Evolutionary conservation across 2,797 vertebrate species (phyloP), one percentile per base, ranked within the genome.

Genomic region (Paratrypauchen microcephalus): DNA sequence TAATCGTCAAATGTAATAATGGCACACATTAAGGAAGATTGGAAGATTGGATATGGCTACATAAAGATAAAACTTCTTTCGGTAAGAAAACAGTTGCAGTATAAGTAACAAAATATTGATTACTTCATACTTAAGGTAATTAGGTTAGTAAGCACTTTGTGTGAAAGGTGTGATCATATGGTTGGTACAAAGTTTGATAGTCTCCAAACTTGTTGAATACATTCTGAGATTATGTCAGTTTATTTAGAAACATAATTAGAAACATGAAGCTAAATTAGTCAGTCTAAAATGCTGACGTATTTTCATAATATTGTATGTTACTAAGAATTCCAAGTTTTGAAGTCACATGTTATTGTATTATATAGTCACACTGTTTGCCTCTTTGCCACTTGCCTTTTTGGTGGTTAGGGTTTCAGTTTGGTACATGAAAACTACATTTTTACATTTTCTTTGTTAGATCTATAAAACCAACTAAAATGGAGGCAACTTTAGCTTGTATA

Each of bases 1-100:
- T 5, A n/a, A 48, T 48, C 76, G 16, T 45, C 11, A 45, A 15
- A 45, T 13, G 41, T 69, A 85, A 85, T 86, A 81, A 82, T 80
- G 65, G 70, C 70, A 69, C 73, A 19, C 50, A 65, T 23, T 23
- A 23, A 55, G 9, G 52, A 23, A 21, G 1, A 15, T 55, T 55
- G 21, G 21, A 12, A 1, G 9, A 55, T 45, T 15, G 12, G 4
- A 45, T 45, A 45, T 45, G 13, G 41, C 12, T 15, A 45, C 41
- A 45, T 15, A 45, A 45, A 45, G 41, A 4, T 45, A 45, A 45
- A 45, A 15, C 13, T 13, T 52, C 19, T 50, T 2, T 52, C 3
- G 19, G 50, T 52, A 52, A 52, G 19, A 52, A n/a, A 52, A 21
- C 50, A 21, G 19, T 21, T n/a, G 50, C 19, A 21, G 2, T 52